Percentiles rank a stretch among this genome's conserved stretches.
Evolutionary conservation across 2,888 invertebrate genomes (phyloP).

Genomic region (Eledona agricola): DNA sequence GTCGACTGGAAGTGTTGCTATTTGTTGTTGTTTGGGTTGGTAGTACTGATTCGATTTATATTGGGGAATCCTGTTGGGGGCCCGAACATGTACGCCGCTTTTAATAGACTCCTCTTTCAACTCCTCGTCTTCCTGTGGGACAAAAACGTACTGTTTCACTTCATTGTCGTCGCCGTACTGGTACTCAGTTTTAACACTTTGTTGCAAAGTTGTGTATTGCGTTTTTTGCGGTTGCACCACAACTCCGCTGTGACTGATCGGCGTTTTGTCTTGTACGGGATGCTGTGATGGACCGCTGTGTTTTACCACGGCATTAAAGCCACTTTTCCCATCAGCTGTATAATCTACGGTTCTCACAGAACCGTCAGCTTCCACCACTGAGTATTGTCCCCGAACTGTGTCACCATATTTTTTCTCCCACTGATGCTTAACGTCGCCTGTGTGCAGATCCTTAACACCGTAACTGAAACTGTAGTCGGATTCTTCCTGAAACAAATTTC

Average conservation of each 20-base stretch:
- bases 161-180: constrained; percentile 17
- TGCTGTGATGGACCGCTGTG: constrained; percentile 57
- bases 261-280: constrained; percentile 6
- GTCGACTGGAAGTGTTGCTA: constrained; percentile 47
- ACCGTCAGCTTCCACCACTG: constrained; percentile 74
- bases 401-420: constrained; percentile 72
- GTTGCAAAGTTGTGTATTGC: constrained; percentile 17
- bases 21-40: constrained; percentile 14
- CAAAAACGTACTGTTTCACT: constrained; percentile 37
- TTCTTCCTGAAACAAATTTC: constrained; percentile 15
- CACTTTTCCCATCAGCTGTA: constrained; percentile 67
- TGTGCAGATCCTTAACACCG: constrained; percentile 68
- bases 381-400: constrained; percentile 72
- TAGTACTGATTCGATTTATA: constrained; percentile 8
- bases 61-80: too few relatives aligned
- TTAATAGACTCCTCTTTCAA: constrained; percentile 9
- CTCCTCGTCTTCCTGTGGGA: constrained; percentile 44
- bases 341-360: constrained; percentile 70
- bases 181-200: constrained; percentile 21
- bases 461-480: constrained; percentile 69
- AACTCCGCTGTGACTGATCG: constrained; percentile 48
- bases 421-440: constrained; percentile 70
- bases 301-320: constrained; percentile 69
- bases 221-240: constrained; percentile 7
- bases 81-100: constrained; percentile 4